Evolutionary conservation across 2,888 invertebrate genomes (phyloP), one percentile per base, ranked within the genome.

Genomic region (Heteropelma amictum): DNA sequence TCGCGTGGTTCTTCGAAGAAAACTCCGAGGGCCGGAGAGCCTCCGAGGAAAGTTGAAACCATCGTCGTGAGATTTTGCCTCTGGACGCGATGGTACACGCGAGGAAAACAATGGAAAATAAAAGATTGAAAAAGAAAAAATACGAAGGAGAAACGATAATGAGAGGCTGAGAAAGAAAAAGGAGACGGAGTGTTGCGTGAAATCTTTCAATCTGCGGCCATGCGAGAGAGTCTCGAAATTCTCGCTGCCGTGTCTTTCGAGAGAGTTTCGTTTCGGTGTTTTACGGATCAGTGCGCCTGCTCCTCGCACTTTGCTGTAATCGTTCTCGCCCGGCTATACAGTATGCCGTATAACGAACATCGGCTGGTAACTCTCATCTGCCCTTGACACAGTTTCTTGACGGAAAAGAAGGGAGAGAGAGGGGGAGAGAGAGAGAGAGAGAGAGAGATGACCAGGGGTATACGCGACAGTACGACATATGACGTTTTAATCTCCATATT

Each of bases 331-430:
- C 30, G 7, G 40, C 45, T 54, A 61, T 64, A 61, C 47, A 61
- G 38, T n/a, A n/a, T n/a, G n/a, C n/a, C n/a, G 45, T 58, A 58
- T 51, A 60, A 21, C 28, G 26, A 49, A 58, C 19, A 51, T 35
- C 65, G 47, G 49, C 69, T 42, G 35, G 73, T 56, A 61, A 64
- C 70, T 70, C 76, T 67, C 63, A 33, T 65, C 77, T 84, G 88
- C 86, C 88, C 88, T 88, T 88, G 88, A 88, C 88, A 88, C 86
- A 87, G 83, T 88, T 79, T 88, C 77, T 79, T 73, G 69, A 71
- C 78, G 80, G 61, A 58, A 67, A 61, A 61, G 26, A 58, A 30
- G 26, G 23, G 49, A 49, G 58, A 30, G 33, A 19, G 56, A 38
- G 64, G 47, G 63, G 2, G 28, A 28, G 40, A 40, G 10, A 12